Evolutionary conservation across 1,140 invertebrate genomes (phyloP).

Genomic region (Caenorhabditis latens): DNA sequence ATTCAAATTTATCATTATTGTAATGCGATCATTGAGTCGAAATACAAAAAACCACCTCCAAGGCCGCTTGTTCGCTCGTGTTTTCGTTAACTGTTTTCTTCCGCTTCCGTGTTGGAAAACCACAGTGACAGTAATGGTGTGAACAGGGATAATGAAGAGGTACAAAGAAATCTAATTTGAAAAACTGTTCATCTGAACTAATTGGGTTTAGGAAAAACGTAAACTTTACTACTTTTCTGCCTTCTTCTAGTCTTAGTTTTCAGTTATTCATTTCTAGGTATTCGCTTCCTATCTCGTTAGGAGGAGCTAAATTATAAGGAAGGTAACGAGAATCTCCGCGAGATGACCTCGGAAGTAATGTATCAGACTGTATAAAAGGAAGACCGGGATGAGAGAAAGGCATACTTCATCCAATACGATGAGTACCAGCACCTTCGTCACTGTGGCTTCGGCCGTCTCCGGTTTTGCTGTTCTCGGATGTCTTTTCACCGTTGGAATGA

Average conservation of each 20-base stretch:
- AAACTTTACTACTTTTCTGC: constrained; percentile 22
- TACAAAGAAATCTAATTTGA: constrained; percentile 18
- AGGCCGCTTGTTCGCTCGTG: background rate
- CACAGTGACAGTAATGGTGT: background rate
- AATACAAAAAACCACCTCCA: background rate
- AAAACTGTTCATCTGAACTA: constrained; percentile 43
- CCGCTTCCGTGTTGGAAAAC: constrained; percentile 47
- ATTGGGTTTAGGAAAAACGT: background rate
- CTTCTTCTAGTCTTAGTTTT: background rate
- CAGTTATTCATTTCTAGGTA: background rate
- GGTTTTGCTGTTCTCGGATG: constrained; percentile 62
- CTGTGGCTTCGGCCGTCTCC: constrained; percentile 56
- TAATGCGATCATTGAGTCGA: constrained; percentile 9
- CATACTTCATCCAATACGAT: constrained; percentile 49
- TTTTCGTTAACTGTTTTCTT: constrained; percentile 32
- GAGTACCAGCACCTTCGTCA: constrained; percentile 52
- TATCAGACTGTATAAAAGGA: background rate
- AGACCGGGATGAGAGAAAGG: background rate
- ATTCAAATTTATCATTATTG: background rate
- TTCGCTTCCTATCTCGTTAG: background rate
- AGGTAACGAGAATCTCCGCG: background rate
- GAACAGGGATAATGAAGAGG: background rate
- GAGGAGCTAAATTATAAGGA: background rate
- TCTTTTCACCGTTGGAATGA: constrained; percentile 61
- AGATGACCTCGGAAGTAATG: constrained; percentile 38